Conservation (phyloP, 2,797 vertebrate species). For the Myotis planiceps region DNA sequence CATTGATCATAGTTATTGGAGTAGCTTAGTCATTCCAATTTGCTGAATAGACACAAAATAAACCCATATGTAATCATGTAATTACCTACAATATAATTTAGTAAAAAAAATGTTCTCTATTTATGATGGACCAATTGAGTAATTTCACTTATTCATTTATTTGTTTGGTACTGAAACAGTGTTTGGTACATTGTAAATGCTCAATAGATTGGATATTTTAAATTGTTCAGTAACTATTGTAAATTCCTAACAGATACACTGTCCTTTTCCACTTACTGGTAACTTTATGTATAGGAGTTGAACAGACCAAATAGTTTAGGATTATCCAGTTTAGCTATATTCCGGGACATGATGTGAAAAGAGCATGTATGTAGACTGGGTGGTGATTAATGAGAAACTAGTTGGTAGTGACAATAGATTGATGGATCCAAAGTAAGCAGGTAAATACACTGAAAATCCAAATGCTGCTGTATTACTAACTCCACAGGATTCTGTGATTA, state of each 20-base stretch:
- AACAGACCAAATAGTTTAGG: neutral
- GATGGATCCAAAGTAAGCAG: neutral
- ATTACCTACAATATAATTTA: neutral
- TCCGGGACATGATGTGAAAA: neutral
- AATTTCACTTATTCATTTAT: neutral
- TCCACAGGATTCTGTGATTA: neutral
- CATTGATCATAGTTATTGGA: neutral
- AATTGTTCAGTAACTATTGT: neutral
- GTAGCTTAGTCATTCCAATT: neutral
- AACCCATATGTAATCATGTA: neutral
- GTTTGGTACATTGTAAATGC: neutral
- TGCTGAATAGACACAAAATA: slow-evolving; percentile 18
- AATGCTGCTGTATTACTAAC: neutral
- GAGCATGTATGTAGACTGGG: neutral
- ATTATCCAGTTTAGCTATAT: neutral
- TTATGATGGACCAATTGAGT: neutral
- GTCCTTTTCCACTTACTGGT: neutral
- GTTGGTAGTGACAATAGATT: neutral
- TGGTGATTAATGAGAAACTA: neutral
- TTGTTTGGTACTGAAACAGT: neutral
- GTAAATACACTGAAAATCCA: neutral
- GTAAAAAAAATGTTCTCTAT: neutral
- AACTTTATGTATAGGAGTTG: neutral
- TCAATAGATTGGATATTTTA: neutral
- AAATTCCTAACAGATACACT: neutral